Evolutionary conservation across 2,797 vertebrate genomes (phyloP).

Genomic region (Labeo calbasu): DNA sequence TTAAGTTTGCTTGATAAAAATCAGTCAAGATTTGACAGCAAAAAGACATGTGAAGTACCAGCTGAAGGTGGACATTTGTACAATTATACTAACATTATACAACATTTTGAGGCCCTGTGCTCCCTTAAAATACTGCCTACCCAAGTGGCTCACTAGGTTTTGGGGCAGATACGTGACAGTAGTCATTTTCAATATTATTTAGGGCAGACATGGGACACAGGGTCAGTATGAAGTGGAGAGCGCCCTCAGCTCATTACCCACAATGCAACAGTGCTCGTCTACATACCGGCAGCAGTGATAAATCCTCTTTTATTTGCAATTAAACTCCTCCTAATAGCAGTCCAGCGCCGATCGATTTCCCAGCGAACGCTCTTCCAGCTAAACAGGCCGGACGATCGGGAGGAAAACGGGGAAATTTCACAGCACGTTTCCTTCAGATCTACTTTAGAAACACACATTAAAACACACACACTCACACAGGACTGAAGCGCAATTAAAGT

Average conservation of each 20-base stretch:
- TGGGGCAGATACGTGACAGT: no score
- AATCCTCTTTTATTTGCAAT: constrained; percentile 74
- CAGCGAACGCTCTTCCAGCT: constrained; percentile 61
- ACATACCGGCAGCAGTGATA: constrained; percentile 68
- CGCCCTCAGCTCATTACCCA: constrained; percentile 44
- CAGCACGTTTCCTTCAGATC: background rate
- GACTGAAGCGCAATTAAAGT: constrained; percentile 57
- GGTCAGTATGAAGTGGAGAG: background rate
- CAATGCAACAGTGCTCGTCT: constrained; percentile 48
- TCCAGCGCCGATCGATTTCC: constrained; percentile 63
- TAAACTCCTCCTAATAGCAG: constrained; percentile 72
- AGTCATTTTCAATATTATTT: no score
- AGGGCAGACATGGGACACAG: no score
- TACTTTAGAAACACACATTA: background rate
- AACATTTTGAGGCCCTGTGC: no score
- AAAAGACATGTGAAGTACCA: background rate
- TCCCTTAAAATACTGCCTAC: background rate
- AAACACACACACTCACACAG: background rate
- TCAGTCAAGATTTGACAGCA: background rate
- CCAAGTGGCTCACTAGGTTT: background rate
- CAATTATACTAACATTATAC: background rate
- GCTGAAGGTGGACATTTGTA: background rate
- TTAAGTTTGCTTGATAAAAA: background rate
- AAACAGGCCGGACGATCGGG: constrained; percentile 54
- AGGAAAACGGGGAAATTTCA: constrained; percentile 63